A percentile compares a stretch with the other conserved stretches of the same genome.
Evolutionary conservation across 2,888 invertebrate species (phyloP).

Genomic region (Salpingus planirostris): DNA sequence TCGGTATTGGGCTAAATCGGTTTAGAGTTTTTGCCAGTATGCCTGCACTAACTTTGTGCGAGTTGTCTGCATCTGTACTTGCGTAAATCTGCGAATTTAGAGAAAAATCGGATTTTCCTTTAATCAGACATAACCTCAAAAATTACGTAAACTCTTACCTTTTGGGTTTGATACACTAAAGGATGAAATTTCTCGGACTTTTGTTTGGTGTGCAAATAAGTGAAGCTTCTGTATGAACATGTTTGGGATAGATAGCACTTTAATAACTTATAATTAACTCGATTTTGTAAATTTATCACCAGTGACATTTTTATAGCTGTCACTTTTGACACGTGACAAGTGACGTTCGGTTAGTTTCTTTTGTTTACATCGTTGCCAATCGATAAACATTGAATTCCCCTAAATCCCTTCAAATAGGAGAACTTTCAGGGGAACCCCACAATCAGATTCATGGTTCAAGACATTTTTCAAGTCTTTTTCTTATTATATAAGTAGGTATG

Average conservation of each 20-base stretch:
- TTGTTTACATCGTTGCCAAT: too few relatives aligned
- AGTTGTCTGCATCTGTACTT: constrained; percentile 18
- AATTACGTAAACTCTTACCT: constrained; percentile 24
- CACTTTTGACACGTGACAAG: too few relatives aligned
- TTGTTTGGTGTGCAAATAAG: constrained; percentile 19
- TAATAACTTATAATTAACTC: constrained; percentile 24
- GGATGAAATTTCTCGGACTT: constrained; percentile 16
- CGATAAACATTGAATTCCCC: too few relatives aligned
- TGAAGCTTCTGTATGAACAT: constrained; percentile 20
- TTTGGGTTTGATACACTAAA: constrained; percentile 17
- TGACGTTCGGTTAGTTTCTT: too few relatives aligned
- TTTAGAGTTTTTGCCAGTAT: constrained; percentile 29
- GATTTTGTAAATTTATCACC: constrained; percentile 25
- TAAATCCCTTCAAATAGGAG: too few relatives aligned
- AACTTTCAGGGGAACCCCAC: too few relatives aligned
- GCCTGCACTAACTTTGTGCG: constrained; percentile 21
- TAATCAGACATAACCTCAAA: constrained; percentile 13
- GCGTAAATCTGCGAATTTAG: constrained; percentile 22
- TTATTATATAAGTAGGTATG: too few relatives aligned
- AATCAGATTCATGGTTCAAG: too few relatives aligned
- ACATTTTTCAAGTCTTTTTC: too few relatives aligned
- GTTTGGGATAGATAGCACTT: constrained; percentile 19
- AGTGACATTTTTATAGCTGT: constrained; percentile 20
- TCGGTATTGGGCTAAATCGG: constrained; percentile 30
- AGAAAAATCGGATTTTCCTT: constrained; percentile 6